phyloP scores from a whole-genome alignment of 2,888 invertebrate genomes.

The Megalurothrips usitatus region DNA sequence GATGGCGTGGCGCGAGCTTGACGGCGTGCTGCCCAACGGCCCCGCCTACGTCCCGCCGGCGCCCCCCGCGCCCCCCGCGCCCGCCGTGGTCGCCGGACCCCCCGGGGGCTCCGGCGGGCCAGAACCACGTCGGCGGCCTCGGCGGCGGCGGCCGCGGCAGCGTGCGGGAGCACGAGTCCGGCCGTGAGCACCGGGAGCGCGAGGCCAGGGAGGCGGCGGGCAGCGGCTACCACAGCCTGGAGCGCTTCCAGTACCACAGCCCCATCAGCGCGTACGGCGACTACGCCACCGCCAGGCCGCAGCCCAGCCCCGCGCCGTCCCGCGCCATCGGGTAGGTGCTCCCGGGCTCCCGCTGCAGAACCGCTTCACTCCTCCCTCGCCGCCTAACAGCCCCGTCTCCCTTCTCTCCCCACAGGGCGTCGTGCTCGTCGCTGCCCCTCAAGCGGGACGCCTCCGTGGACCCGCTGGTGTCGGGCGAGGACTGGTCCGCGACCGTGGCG shows the following conservation, averaged over 20 bases:
- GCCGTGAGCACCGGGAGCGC: not conserved
- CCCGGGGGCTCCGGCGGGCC: not conserved
- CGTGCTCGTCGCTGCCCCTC: constrained; percentile 11
- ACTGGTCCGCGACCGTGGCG: constrained; percentile 17
- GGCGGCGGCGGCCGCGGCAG: not conserved
- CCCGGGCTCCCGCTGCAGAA: too few species aligned
- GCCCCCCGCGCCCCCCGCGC: not conserved
- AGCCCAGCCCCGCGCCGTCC: not conserved
- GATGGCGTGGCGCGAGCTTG: not conserved
- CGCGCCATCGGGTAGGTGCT: not conserved
- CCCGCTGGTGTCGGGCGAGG: constrained; percentile 16
- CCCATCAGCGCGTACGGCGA: constrained; percentile 13
- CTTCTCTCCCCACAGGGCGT: not conserved
- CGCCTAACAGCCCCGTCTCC: not conserved
- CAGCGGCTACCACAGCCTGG: constrained; percentile 21
- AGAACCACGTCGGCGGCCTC: not conserved
- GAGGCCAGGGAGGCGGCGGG: not conserved
- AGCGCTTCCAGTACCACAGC: constrained; percentile 19
- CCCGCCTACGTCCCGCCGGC: not conserved
- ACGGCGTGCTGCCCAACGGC: constrained; percentile 19
- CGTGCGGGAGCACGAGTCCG: not conserved
- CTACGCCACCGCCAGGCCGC: not conserved
- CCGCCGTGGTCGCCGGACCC: not conserved
- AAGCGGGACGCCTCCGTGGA: constrained; percentile 15
- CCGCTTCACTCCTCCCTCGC: not conserved